Evolutionary conservation across 2,888 invertebrate species (phyloP), one percentile per base, ranked within the genome.

Genomic region (Invenusta paracnida): DNA sequence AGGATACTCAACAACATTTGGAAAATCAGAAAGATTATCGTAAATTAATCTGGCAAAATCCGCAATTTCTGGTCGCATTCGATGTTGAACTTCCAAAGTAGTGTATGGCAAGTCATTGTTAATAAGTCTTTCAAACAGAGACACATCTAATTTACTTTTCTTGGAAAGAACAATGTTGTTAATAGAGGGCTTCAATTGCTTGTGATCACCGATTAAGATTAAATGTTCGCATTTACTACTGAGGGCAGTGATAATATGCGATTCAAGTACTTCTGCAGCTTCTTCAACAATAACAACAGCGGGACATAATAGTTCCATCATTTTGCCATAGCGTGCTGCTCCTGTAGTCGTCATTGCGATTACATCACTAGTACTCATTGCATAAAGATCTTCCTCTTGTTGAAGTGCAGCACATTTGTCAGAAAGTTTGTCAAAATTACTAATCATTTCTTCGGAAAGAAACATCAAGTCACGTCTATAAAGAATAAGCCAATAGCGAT

Each of bases 221-320:
- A 96, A 93, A 90, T 96, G 96, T 90, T 96, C 92, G 88, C 95
- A 95, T 82, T 93, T 91, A 29, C 93, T 91, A 0, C 95, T 94
- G 25, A 96, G 91, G 0, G 95, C 94, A 0, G 95, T 94, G 0
- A 96, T 92, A n/a, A 96, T 93, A 90, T 96, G 96, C 0, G 95
- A 93, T 90, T 96, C 96, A 31, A 96, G 91, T 0, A 96, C 95
- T 92, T 96, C 96, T 0, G 95, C 96, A 0, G 96, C 96, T 92
- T 96, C 96, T 91, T 96, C 96, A 0, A 96, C 94, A 23, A 93
- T 90, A 0, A 93, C 90, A 81, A 92, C 90, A 25, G 88, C 88
- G 25, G 92, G 91, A 5, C 89, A 87, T 29, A 92, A 89, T 28
- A 88, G 87, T 67, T 89, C 88, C 29, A 91, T 88, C 0, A 90